Evolutionary conservation across 2,888 invertebrate genomes (phyloP), one percentile per base, ranked within the genome.

Genomic region (Eumacrocentrus americanus): DNA sequence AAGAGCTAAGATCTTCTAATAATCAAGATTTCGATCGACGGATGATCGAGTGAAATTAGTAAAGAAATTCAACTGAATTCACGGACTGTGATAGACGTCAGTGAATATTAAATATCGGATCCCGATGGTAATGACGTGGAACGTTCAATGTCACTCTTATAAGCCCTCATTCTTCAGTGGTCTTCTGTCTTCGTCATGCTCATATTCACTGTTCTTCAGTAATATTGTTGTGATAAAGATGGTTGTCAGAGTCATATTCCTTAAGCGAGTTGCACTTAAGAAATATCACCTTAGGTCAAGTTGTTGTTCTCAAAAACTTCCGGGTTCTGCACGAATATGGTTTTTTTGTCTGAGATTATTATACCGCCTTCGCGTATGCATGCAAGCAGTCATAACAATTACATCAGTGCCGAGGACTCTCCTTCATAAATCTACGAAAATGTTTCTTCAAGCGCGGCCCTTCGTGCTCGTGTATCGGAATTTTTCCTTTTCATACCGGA

Each of bases 51-150:
- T 2, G 42, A 42, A 20, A n/a, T 42, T 42, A 20, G 42, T 20
- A 20, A 42, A 42, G 20, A 42, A 42, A 20, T 42, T 42, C 3
- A 42, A 42, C 11, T 42, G 20, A n/a, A 18, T 42, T 20, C 20
- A 6, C 9, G n/a, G n/a, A 18, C 11, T 11, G 16, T 20, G 42
- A 20, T 20, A 42, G 9, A 20, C 18, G 11, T 42, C 18, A n/a
- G 42, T 42, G 42, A 42, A 42, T 42, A 42, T 42, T 42, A 42
- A 42, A 42, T 42, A 42, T 42, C 42, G 20, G n/a, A 42, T 42
- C 20, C 11, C 9, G 11, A 42, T 20, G 20, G 42, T 42, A 42
- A 42, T 42, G 42, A 42, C 18, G n/a, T 11, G 42, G 18, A 18
- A 18, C 9, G 20, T 18, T 42, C 42, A 2, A 42, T 42, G 7